Evolutionary conservation across 2,888 invertebrate genomes (phyloP).

Genomic region (Ashinkailepas kermadecensis): DNA sequence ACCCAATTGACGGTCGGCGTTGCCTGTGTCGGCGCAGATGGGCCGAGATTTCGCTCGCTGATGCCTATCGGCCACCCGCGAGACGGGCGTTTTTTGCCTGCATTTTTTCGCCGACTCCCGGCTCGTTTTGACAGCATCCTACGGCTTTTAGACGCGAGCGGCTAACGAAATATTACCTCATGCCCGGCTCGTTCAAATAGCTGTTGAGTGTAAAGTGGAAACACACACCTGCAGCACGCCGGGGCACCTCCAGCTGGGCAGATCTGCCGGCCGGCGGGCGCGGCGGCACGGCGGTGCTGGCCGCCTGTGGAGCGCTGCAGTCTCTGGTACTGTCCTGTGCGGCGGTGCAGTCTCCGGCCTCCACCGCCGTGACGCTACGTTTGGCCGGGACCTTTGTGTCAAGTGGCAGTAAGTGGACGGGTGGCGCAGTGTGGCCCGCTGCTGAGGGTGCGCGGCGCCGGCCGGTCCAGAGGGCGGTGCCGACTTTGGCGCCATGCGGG

Average conservation of each 20-base stretch:
- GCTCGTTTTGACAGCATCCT: constrained; percentile 19
- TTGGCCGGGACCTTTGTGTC: not conserved
- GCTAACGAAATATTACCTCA: constrained; percentile 17
- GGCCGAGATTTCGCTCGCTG: not conserved
- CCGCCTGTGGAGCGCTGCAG: not conserved
- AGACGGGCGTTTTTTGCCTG: constrained; percentile 1
- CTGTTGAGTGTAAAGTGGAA: constrained; percentile 10
- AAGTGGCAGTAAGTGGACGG: not conserved
- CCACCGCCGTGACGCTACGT: not conserved
- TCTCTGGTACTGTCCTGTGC: not conserved
- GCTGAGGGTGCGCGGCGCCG: too few relatives aligned
- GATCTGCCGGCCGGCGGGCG: too few relatives aligned
- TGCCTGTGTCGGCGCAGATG: not conserved
- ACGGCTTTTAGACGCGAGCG: constrained; percentile 7
- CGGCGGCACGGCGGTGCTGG: not conserved
- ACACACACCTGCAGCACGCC: not conserved
- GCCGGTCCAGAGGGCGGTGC: too few relatives aligned
- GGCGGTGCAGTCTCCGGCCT: not conserved
- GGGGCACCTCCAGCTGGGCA: too few relatives aligned
- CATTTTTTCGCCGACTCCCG: not conserved
- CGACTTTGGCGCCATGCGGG: too few relatives aligned
- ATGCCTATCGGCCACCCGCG: constrained; percentile 8
- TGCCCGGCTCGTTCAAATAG: not conserved
- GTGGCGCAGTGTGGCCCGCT: not conserved
- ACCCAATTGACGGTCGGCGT: not conserved